These are phyloP conservation scores for Chionoecetes opilio DNA, from an alignment of 1,140 invertebrate species.

Conservation along the genomic window DNA sequence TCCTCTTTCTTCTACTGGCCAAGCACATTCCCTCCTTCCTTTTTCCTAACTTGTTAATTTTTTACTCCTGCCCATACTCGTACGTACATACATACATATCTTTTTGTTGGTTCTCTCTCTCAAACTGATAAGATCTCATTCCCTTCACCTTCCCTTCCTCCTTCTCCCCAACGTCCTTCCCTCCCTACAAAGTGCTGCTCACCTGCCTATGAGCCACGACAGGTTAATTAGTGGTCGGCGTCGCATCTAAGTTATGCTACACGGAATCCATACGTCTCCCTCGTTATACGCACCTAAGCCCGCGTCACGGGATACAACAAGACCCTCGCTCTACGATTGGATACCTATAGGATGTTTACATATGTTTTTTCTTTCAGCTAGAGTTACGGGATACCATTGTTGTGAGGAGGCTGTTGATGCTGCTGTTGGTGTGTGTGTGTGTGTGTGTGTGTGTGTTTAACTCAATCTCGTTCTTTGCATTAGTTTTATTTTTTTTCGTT, in stretches of 20 bases:
- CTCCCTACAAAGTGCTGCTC: neutral
- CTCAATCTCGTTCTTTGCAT: no score
- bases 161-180: neutral
- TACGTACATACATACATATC: no score
- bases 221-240: constrained; percentile 8
- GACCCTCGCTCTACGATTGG: no score
- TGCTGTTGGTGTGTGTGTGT: neutral
- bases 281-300: neutral
- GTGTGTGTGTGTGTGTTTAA: neutral
- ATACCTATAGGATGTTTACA: no score
- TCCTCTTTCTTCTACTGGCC: neutral
- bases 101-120: neutral
- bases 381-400: neutral
- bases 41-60: neutral
- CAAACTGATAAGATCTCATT: neutral
- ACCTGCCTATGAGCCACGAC: neutral
- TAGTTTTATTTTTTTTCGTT: neutral
- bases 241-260: neutral
- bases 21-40: neutral
- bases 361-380: no score
- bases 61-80: neutral
- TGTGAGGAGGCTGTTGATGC: neutral
- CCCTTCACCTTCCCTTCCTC: neutral
- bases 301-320: no score
- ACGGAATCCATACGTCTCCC: neutral